phyloP scores from a whole-genome alignment of 2,888 invertebrate genomes.

The Lissocephala sabroskyi region DNA sequence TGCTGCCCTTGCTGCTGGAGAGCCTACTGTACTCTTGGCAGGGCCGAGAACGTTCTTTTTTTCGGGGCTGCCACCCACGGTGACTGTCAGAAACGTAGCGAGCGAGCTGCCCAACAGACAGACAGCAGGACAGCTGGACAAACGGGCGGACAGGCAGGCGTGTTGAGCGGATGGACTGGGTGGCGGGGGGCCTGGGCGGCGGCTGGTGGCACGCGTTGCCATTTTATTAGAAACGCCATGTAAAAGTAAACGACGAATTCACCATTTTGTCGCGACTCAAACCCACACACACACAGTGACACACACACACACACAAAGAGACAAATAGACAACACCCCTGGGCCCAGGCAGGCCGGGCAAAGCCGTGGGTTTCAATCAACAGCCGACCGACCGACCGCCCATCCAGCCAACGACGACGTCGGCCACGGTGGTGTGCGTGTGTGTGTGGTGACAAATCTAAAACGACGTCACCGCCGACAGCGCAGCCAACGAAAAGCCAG shows the following conservation, averaged over 20 bases:
- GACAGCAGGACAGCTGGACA: no score
- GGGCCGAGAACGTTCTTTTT: not conserved
- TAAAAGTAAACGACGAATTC: slow-evolving; percentile 47
- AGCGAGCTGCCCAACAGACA: no score
- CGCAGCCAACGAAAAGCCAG: slow-evolving; percentile 3
- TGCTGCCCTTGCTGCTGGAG: no score
- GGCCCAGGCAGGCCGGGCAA: no score
- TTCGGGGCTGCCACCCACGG: no score
- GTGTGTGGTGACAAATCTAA: slow-evolving; percentile 34
- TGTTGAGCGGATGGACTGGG: not conserved
- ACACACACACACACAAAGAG: slow-evolving; percentile 9
- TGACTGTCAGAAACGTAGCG: no score
- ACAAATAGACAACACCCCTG: not conserved
- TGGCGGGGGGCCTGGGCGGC: slow-evolving; percentile 2
- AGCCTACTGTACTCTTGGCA: not conserved
- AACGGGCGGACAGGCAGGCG: no score
- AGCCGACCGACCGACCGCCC: no score
- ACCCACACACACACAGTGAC: slow-evolving; percentile 9
- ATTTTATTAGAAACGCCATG: slow-evolving; percentile 65
- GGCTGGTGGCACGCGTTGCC: slow-evolving; percentile 44
- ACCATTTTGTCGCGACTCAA: slow-evolving; percentile 53
- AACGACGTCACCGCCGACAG: slow-evolving; percentile 25
- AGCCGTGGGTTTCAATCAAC: slow-evolving; percentile 19
- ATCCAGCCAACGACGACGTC: slow-evolving; percentile 32
- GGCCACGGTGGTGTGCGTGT: slow-evolving; percentile 4